A percentile compares a stretch with the other conserved stretches of the same genome.
These are phyloP conservation scores for Bos javanicus DNA, from an alignment of 2,113 vertebrate genomes.

Conservation along the genomic window DNA sequence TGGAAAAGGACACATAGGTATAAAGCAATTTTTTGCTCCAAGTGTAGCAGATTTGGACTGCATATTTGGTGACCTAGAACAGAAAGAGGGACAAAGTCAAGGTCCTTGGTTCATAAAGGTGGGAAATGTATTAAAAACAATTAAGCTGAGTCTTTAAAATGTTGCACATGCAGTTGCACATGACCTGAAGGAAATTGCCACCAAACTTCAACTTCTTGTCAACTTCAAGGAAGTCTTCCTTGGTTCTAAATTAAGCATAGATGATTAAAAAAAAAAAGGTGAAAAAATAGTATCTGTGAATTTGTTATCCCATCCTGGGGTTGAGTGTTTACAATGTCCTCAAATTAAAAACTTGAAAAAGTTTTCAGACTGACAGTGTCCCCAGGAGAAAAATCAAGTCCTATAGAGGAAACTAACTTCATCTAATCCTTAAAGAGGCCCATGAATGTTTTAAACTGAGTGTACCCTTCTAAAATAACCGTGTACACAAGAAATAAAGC, in stretches of 20 bases:
- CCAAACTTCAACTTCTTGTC: background rate
- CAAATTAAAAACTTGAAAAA: background rate
- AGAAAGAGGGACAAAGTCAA: background rate
- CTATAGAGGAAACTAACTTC: background rate
- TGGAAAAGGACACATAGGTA: background rate
- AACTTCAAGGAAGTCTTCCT: background rate
- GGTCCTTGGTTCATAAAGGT: background rate
- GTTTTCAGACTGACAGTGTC: background rate
- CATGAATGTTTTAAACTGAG: background rate
- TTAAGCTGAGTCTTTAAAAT: background rate
- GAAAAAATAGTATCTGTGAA: background rate
- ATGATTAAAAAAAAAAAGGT: background rate
- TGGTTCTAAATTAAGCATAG: background rate
- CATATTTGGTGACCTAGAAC: background rate
- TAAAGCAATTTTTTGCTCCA: background rate
- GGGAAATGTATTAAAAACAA: background rate
- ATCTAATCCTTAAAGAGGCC: background rate
- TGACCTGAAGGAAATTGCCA: background rate
- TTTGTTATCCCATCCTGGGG: background rate
- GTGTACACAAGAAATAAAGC: background rate
- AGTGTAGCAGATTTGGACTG: background rate
- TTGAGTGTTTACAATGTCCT: background rate
- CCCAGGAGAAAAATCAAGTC: background rate
- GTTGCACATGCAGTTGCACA: background rate
- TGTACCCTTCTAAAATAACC: background rate